Conservation (phyloP, 92 coral and sea anemone genomes). For the Zoanthus sociatus region DNA sequence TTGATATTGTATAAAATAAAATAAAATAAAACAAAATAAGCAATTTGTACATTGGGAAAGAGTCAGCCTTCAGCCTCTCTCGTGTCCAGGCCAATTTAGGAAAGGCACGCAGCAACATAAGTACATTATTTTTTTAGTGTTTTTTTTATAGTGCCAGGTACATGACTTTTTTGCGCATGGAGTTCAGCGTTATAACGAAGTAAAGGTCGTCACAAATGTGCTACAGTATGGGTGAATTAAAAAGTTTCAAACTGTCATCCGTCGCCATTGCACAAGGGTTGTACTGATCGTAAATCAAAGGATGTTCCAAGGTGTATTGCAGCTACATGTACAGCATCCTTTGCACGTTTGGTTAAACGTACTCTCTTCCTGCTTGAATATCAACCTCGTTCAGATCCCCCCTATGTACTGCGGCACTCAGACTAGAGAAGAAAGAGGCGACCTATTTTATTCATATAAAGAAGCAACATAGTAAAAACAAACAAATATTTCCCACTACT, state of each 20-base stretch:
- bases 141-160: slow-evolving; percentile 27
- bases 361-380: slow-evolving; percentile 30
- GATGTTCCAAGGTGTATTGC: slow-evolving; percentile 53
- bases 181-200: background rate
- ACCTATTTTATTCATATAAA: background rate
- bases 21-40: too few relatives aligned
- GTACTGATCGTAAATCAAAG: slow-evolving; percentile 67
- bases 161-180: slow-evolving; percentile 27
- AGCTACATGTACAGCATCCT: slow-evolving; percentile 7
- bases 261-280: slow-evolving; percentile 64
- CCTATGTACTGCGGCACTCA: slow-evolving; percentile 37
- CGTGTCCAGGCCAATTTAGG: too few relatives aligned
- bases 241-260: slow-evolving; percentile 28
- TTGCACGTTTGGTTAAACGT: background rate
- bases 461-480: too few relatives aligned
- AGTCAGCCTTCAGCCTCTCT: too few relatives aligned
- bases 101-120: background rate
- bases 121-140: slow-evolving; percentile 46
- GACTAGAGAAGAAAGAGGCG: slow-evolving; percentile 46
- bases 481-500: too few relatives aligned
- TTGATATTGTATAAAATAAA: too few relatives aligned
- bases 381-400: slow-evolving; percentile 31
- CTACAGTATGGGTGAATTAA: slow-evolving; percentile 40
- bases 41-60: too few relatives aligned
- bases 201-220: slow-evolving; percentile 52